A percentile compares a stretch with the other conserved stretches of the same genome.
phyloP scores from a whole-genome alignment of 2,888 invertebrate genomes.

The Creontiades dilutus region DNA sequence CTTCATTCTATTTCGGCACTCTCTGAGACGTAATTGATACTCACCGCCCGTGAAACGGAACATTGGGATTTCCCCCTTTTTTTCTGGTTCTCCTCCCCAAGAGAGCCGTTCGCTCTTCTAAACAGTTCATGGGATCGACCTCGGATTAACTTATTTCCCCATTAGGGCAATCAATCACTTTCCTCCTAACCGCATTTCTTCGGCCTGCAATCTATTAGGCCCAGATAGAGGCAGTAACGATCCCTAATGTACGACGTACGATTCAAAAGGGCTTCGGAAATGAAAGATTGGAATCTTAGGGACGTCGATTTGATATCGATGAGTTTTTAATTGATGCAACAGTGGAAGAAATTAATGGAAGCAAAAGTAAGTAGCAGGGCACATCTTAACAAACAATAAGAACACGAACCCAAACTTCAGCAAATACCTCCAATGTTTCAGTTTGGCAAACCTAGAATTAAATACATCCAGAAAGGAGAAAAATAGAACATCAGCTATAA shows the following conservation, averaged over 20 bases:
- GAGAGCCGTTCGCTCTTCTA: constrained; percentile 19
- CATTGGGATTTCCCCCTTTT: constrained; percentile 12
- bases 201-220: neutral
- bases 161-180: constrained; percentile 19
- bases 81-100: neutral
- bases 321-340: too few relatives aligned
- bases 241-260: neutral
- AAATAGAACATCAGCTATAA: too few relatives aligned
- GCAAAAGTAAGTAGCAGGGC: too few relatives aligned
- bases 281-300: too few relatives aligned
- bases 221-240: neutral
- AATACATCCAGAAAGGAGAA: too few relatives aligned
- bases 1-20: constrained; percentile 33
- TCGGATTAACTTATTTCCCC: constrained; percentile 31
- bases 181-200: neutral
- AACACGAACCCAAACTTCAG: too few relatives aligned
- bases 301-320: too few relatives aligned
- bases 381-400: too few relatives aligned
- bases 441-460: too few relatives aligned
- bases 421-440: too few relatives aligned
- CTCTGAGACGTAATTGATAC: constrained; percentile 13
- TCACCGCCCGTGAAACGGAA: constrained; percentile 2
- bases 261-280: too few relatives aligned
- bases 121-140: constrained; percentile 14
- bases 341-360: too few relatives aligned